Evolutionary conservation across 1,140 invertebrate species (phyloP).

Genomic region (Amyelois transitella): DNA sequence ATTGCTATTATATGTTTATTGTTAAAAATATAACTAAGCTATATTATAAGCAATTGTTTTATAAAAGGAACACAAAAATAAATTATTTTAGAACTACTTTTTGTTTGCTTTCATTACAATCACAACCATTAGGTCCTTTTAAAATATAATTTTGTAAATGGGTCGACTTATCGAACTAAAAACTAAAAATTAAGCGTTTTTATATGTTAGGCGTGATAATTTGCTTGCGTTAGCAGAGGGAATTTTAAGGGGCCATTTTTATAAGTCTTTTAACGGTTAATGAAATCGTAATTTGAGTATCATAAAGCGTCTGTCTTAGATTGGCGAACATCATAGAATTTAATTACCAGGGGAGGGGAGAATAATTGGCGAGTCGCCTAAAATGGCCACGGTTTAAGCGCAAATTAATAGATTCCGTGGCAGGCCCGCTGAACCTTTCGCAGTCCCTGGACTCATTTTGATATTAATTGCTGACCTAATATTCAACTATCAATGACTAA

Average conservation of each 20-base stretch:
- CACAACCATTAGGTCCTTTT: no score
- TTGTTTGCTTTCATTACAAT: no score
- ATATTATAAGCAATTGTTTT: slow-evolving; percentile 64
- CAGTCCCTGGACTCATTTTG: slow-evolving; percentile 36
- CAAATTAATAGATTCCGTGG: slow-evolving; percentile 66
- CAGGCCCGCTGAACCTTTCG: slow-evolving; percentile 35
- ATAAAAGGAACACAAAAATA: slow-evolving; percentile 64
- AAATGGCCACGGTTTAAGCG: slow-evolving; percentile 59
- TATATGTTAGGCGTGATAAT: not conserved
- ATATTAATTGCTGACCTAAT: slow-evolving; percentile 40
- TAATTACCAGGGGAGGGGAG: slow-evolving; percentile 59
- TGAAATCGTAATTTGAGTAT: slow-evolving; percentile 62
- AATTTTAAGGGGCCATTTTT: slow-evolving; percentile 9
- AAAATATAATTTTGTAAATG: not conserved
- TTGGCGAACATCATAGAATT: slow-evolving; percentile 66
- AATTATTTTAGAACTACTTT: slow-evolving; percentile 65
- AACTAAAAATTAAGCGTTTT: not conserved
- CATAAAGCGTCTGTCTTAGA: slow-evolving; percentile 67
- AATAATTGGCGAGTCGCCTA: slow-evolving; percentile 66
- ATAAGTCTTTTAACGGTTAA: slow-evolving; percentile 51
- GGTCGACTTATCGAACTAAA: not conserved
- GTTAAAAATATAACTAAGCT: slow-evolving; percentile 51
- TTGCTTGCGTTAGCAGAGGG: slow-evolving; percentile 1
- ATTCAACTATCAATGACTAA: slow-evolving; percentile 10
- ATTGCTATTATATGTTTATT: slow-evolving; percentile 56